Percentiles rank a stretch among this genome's conserved stretches.
Conservation (phyloP, 2,113 vertebrate genomes). For the Lampris incognitus region DNA sequence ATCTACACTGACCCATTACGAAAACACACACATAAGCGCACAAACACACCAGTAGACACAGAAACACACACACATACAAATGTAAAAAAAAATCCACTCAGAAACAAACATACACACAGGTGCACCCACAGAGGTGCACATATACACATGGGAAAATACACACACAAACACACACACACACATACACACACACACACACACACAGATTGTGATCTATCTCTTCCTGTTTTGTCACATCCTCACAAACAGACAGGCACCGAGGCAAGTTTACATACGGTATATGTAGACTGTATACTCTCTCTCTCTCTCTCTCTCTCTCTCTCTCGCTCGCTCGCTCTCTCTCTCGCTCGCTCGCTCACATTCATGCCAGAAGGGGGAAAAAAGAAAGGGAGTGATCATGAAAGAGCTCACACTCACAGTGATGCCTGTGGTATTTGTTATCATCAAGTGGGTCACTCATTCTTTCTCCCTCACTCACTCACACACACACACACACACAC, state of each 20-base stretch:
- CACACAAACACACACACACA: conserved; percentile 20
- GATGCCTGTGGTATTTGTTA: conserved; percentile 62
- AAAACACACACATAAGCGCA: conserved; percentile 29
- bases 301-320: not conserved
- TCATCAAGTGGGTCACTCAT: conserved; percentile 71
- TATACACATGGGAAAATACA: conserved; percentile 5
- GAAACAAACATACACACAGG: not conserved
- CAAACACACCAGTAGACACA: not conserved
- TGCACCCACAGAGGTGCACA: too few species aligned
- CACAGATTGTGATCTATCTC: conserved; percentile 10
- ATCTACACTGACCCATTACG: conserved; percentile 51
- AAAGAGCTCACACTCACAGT: conserved; percentile 59
- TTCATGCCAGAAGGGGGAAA: conserved; percentile 17
- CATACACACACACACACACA: conserved; percentile 34
- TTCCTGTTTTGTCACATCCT: too few species aligned
- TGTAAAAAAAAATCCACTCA: not conserved
- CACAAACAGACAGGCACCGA: too few species aligned
- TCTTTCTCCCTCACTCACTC: conserved; percentile 14
- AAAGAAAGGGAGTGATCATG: conserved; percentile 37
- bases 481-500: conserved; percentile 23
- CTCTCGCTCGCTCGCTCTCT: not conserved
- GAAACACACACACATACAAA: conserved; percentile 3
- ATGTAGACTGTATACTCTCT: not conserved
- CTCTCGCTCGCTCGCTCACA: not conserved
- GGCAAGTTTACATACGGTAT: too few species aligned